Evolutionary conservation across 2,888 invertebrate genomes (phyloP).

Genomic region (Folsomia manolachei): DNA sequence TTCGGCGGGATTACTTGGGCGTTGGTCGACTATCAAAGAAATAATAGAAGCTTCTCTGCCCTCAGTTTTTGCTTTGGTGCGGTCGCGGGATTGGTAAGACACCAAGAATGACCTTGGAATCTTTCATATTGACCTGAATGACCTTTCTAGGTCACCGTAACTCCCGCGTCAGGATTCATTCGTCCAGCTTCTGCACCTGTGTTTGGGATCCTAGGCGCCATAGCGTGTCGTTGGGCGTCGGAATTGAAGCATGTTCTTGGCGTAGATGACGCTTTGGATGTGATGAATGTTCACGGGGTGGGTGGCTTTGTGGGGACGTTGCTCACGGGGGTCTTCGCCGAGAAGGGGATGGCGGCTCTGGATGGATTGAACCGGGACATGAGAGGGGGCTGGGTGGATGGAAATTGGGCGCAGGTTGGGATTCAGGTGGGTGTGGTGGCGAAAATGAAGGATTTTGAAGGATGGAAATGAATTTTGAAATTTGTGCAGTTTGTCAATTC

Average conservation of each 20-base stretch:
- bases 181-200: conserved; percentile 30
- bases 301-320: conserved; percentile 43
- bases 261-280: conserved; percentile 43
- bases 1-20: conserved; percentile 44
- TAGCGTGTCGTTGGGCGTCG: conserved; percentile 35
- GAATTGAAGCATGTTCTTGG: conserved; percentile 34
- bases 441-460: too few species aligned
- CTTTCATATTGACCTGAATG: too few species aligned
- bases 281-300: conserved; percentile 40
- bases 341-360: conserved; percentile 26
- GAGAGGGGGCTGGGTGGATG: conserved; percentile 33
- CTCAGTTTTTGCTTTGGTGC: conserved; percentile 44
- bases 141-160: conserved; percentile 10
- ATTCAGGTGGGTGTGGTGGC: too few species aligned
- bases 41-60: conserved; percentile 36
- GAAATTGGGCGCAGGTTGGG: conserved; percentile 25
- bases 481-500: conserved; percentile 32
- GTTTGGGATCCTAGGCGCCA: conserved; percentile 37
- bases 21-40: conserved; percentile 33
- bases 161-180: conserved; percentile 29
- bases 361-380: conserved; percentile 24
- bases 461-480: too few species aligned
- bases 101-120: too few species aligned
- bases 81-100: conserved; percentile 32
- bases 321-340: conserved; percentile 43